These are phyloP conservation scores for Parascotia fuliginaria DNA, from an alignment of 2,888 invertebrate species.

Conservation along the genomic window DNA sequence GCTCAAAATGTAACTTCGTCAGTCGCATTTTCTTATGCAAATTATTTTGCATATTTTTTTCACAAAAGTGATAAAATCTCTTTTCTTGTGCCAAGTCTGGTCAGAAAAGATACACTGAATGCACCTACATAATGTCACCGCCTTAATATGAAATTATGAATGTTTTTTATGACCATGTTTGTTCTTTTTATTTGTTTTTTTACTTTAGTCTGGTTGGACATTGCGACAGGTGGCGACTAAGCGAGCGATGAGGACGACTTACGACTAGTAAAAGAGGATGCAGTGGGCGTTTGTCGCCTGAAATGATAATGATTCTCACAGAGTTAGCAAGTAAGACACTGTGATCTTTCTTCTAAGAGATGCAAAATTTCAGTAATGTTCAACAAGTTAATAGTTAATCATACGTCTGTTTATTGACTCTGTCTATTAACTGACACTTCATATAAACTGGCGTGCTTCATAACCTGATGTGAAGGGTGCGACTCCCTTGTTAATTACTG, in stretches of 20 bases:
- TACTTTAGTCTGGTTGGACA: too few species aligned
- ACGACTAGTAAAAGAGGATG: too few species aligned
- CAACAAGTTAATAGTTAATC: background rate
- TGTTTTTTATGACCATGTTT: background rate
- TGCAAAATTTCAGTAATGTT: too few species aligned
- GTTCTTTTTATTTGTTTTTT: too few species aligned
- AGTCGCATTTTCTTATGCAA: constrained; percentile 51
- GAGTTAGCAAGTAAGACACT: too few species aligned
- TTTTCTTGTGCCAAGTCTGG: constrained; percentile 42
- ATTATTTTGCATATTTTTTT: constrained; percentile 47
- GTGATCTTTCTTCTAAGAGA: too few species aligned
- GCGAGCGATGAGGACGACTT: too few species aligned
- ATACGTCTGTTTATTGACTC: background rate
- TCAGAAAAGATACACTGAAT: constrained; percentile 15
- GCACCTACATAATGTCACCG: constrained; percentile 7
- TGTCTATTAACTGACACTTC: background rate
- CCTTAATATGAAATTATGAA: constrained; percentile 3
- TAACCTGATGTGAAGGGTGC: background rate
- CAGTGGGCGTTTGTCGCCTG: too few species aligned
- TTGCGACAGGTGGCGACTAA: too few species aligned
- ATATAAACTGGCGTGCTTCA: background rate
- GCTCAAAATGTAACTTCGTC: constrained; percentile 32
- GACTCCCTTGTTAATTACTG: background rate
- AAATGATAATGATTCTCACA: too few species aligned
- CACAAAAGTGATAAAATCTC: constrained; percentile 25